phyloP scores from a whole-genome alignment of 2,113 vertebrate genomes.

The Elanoides forficatus region DNA sequence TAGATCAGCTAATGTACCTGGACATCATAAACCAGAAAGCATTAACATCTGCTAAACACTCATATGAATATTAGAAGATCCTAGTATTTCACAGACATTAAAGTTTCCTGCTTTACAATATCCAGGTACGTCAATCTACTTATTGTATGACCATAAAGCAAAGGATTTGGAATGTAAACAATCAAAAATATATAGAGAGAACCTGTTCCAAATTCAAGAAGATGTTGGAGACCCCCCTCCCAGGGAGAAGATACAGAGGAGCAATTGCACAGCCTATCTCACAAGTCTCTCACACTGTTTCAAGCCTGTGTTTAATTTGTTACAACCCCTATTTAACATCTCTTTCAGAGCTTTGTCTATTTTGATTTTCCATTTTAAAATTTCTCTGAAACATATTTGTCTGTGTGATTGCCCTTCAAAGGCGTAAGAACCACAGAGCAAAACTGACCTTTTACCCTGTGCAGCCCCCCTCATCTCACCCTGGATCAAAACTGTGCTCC shows the following conservation, averaged over 20 bases:
- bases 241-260: not conserved
- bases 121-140: not conserved
- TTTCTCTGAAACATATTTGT: not conserved
- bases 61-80: not conserved
- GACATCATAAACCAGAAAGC: not conserved
- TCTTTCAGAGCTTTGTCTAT: not conserved
- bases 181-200: not conserved
- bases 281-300: not conserved
- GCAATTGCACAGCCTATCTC: not conserved
- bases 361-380: not conserved
- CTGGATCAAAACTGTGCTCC: not conserved
- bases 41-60: not conserved
- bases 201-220: not conserved
- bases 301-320: not conserved
- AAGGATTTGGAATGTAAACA: not conserved
- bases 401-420: fast-evolving
- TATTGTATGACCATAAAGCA: not conserved
- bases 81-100: not conserved
- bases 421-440: not conserved
- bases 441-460: not conserved
- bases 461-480: not conserved
- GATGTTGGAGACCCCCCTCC: not conserved
- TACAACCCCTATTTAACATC: not conserved
- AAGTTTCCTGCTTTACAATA: not conserved
- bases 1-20: not conserved